Conservation (phyloP, 2,888 invertebrate genomes). For the Diplolepis rosae region DNA sequence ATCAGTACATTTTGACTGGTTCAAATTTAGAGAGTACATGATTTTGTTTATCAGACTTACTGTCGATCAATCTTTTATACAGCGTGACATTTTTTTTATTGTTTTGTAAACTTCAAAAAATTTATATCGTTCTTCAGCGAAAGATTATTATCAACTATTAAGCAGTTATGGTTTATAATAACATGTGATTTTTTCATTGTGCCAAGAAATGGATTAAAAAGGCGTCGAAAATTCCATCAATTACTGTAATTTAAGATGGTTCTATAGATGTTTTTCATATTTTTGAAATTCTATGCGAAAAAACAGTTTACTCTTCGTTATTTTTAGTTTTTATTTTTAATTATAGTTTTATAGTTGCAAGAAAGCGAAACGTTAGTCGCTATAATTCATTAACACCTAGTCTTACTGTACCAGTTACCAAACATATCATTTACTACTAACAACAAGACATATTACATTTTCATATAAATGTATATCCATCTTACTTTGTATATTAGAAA, state of each 20-base stretch:
- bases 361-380: not conserved
- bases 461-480: slow-evolving; percentile 34
- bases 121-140: not conserved
- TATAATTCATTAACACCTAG: slow-evolving; percentile 58
- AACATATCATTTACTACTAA: slow-evolving; percentile 56
- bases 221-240: not conserved
- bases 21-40: no score
- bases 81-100: no score
- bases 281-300: not conserved
- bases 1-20: no score
- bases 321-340: slow-evolving; percentile 16
- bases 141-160: not conserved
- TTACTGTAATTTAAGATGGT: not conserved
- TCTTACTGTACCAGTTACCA: slow-evolving; percentile 61
- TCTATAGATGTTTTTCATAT: no score
- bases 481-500: slow-evolving; percentile 32
- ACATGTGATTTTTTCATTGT: slow-evolving; percentile 26
- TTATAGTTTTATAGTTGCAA: not conserved
- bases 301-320: not conserved
- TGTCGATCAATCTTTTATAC: no score
- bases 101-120: no score
- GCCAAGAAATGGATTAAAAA: slow-evolving; percentile 30
- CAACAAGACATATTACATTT: slow-evolving; percentile 38
- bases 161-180: not conserved
- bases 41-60: no score